Conservation (phyloP, 1,140 invertebrate species). For the Arion vulgaris region DNA sequence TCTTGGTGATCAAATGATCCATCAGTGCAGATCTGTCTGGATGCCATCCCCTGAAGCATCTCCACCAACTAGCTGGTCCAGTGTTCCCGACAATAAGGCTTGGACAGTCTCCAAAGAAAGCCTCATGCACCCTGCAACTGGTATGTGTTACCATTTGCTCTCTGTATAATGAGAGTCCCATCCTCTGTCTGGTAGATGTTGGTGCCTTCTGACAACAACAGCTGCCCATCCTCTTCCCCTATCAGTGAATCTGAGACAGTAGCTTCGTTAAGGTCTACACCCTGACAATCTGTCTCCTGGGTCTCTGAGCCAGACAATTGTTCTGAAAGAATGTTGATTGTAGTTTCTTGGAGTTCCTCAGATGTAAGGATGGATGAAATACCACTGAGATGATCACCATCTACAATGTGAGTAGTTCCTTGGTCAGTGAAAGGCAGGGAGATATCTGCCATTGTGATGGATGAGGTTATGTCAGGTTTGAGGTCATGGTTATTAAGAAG, state of each 20-base stretch:
- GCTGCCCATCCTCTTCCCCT: constrained; percentile 17
- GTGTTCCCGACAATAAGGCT: constrained; percentile 54
- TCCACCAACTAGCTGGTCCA: constrained; percentile 3
- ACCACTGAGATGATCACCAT: constrained; percentile 4
- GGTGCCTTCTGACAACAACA: constrained; percentile 27
- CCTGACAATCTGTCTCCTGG: neutral
- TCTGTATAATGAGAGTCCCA: constrained; percentile 62
- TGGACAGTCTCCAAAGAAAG: constrained; percentile 68
- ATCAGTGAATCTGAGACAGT: neutral
- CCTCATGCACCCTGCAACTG: constrained; percentile 63
- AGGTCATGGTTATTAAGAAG: neutral
- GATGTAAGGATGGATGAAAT: neutral
- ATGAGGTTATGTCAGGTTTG: neutral
- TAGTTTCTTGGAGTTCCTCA: constrained; percentile 11
- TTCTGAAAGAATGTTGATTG: constrained; percentile 6
- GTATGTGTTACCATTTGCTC: constrained; percentile 61
- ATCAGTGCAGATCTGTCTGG: too few relatives aligned
- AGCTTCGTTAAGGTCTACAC: neutral
- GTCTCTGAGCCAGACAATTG: neutral
- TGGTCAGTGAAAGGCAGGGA: neutral
- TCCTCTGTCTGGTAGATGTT: constrained; percentile 67
- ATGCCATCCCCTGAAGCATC: neutral
- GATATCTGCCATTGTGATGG: constrained; percentile 1
- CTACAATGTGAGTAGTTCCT: neutral
- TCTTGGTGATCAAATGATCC: too few relatives aligned